phyloP scores from a whole-genome alignment of 2,888 invertebrate genomes.

The Drosophila fulvimacula region DNA sequence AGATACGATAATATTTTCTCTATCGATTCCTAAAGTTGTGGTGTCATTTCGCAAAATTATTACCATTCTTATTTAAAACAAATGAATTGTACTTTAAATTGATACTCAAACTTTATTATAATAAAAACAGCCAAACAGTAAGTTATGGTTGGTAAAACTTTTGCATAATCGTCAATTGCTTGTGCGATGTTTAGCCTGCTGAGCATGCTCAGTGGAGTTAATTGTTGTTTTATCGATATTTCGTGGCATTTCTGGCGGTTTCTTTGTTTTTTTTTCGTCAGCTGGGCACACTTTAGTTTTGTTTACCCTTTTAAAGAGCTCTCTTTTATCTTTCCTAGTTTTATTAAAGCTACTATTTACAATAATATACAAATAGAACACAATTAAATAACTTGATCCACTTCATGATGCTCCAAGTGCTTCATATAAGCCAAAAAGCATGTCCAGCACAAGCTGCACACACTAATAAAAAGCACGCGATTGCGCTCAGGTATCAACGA shows the following conservation, averaged over 20 bases:
- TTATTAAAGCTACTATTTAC: constrained; percentile 37
- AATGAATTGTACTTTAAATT: neutral
- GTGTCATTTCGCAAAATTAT: neutral
- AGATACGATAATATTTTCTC: neutral
- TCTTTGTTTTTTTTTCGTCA: neutral
- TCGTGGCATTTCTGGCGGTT: neutral
- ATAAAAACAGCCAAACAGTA: neutral
- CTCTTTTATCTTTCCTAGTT: neutral
- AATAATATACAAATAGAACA: constrained; percentile 17
- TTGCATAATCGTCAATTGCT: neutral
- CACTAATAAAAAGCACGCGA: constrained; percentile 90
- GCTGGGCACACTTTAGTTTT: neutral
- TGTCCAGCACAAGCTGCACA: constrained; percentile 91
- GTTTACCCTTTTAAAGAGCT: neutral
- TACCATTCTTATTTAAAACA: neutral
- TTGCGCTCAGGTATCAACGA: constrained; percentile 89
- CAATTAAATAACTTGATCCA: constrained; percentile 61
- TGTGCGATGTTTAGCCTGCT: neutral
- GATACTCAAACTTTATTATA: neutral
- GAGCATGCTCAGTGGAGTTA: neutral
- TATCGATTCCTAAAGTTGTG: constrained; percentile 3
- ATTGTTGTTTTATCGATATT: neutral
- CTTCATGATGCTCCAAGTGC: constrained; percentile 86
- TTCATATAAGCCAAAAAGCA: constrained; percentile 92
- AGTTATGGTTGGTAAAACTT: neutral